Percentiles rank a stretch among this genome's conserved stretches.
These are phyloP conservation scores for Phaedon cochleariae DNA, from an alignment of 2,888 invertebrate species.

Conservation along the genomic window DNA sequence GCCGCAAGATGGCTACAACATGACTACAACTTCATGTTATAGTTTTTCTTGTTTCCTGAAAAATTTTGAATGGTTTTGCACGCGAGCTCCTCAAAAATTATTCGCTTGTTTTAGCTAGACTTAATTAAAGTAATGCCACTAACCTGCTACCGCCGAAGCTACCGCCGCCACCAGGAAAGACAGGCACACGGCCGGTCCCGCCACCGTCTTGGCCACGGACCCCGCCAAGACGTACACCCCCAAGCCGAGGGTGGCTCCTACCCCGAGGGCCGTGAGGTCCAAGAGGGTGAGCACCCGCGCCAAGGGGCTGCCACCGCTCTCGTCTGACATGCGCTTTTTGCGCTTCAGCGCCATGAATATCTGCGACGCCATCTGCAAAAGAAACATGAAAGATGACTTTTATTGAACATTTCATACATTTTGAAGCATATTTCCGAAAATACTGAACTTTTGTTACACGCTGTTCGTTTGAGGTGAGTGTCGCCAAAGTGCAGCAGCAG, in stretches of 20 bases:
- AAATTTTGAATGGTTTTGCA: too few species aligned
- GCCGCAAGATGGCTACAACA: too few species aligned
- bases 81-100: too few species aligned
- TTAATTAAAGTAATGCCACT: too few species aligned
- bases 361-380: constrained; percentile 44
- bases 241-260: constrained; percentile 89
- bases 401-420: not conserved
- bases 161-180: constrained; percentile 93
- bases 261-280: constrained; percentile 87
- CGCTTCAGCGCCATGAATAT: constrained; percentile 59
- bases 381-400: not conserved
- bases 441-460: too few species aligned
- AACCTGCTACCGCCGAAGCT: constrained; percentile 92
- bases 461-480: too few species aligned
- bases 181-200: constrained; percentile 91
- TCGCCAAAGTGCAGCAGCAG: too few species aligned
- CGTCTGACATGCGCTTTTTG: constrained; percentile 60
- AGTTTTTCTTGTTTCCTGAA: too few species aligned
- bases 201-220: constrained; percentile 82
- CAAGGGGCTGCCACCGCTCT: constrained; percentile 57
- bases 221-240: constrained; percentile 96
- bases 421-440: too few species aligned
- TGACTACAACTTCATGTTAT: too few species aligned
- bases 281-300: constrained; percentile 79
- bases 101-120: too few species aligned